Evolutionary conservation across 2,797 vertebrate species (phyloP).

Genomic region (Forpus xanthops): DNA sequence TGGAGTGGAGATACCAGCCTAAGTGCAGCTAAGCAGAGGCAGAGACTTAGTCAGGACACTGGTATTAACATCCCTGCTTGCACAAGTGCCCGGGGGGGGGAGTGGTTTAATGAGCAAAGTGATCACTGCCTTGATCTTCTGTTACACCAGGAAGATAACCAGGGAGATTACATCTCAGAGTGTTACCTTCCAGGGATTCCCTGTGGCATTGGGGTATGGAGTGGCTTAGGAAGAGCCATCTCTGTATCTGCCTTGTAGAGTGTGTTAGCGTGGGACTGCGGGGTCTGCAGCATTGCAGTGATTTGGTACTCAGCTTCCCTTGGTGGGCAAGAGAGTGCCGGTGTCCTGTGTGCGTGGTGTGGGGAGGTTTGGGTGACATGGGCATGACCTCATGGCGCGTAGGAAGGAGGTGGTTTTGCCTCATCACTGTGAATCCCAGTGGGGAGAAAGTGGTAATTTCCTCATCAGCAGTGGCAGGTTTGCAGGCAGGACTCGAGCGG

Average conservation of each 20-base stretch:
- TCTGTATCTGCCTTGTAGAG: neutral
- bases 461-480: neutral
- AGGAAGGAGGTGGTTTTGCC: neutral
- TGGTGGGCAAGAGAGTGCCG: fast-evolving
- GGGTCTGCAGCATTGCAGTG: neutral
- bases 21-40: neutral
- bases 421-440: neutral
- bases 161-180: neutral
- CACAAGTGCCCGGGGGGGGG: neutral
- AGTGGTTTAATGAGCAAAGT: neutral
- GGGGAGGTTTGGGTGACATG: neutral
- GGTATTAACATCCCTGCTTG: neutral
- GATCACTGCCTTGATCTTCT: neutral
- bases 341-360: fast-evolving
- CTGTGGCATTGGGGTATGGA: neutral
- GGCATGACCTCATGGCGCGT: neutral
- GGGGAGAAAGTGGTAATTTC: neutral
- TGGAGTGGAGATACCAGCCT: neutral
- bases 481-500: neutral
- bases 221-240: neutral
- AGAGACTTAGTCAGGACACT: neutral
- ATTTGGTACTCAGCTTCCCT: neutral
- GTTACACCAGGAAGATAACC: neutral
- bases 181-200: neutral
- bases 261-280: neutral